Conservation (phyloP, 2,888 invertebrate genomes). For the Neelides folsomi region DNA sequence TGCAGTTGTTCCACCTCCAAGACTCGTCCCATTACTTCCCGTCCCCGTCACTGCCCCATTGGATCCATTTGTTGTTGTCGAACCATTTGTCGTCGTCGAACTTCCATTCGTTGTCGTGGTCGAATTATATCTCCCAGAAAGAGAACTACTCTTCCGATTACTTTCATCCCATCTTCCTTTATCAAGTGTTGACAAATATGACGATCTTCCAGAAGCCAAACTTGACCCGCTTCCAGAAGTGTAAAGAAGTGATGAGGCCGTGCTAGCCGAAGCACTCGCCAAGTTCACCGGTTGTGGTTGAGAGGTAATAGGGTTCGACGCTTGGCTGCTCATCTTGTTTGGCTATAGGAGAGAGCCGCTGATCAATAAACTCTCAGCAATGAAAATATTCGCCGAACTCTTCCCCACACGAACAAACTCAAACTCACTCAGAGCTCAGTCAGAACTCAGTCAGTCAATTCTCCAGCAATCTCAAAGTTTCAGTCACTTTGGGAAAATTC, state of each 20-base stretch:
- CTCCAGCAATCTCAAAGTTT: too few relatives aligned
- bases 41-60: constrained; percentile 21
- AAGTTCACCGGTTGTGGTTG: constrained; percentile 28
- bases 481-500: too few relatives aligned
- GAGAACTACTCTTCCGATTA: constrained; percentile 28
- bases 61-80: constrained; percentile 13
- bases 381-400: too few relatives aligned
- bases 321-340: not conserved
- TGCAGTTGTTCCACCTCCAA: not conserved
- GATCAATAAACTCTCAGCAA: constrained; percentile 7
- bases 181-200: constrained; percentile 15
- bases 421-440: constrained; percentile 2
- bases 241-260: constrained; percentile 27
- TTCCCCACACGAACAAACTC: not conserved
- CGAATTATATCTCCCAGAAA: constrained; percentile 26
- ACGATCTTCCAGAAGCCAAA: constrained; percentile 12
- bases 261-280: constrained; percentile 27
- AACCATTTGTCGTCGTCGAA: constrained; percentile 11
- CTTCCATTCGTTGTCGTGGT: constrained; percentile 15
- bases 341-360: constrained; percentile 3
- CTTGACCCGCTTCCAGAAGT: constrained; percentile 12
- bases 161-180: constrained; percentile 29
- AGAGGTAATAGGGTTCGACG: constrained; percentile 7
- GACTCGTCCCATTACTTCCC: constrained; percentile 9
- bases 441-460: not conserved